Base-by-base conservation (phyloP, 2,113 vertebrate genomes). In the Corythornis cristatus region DNA sequence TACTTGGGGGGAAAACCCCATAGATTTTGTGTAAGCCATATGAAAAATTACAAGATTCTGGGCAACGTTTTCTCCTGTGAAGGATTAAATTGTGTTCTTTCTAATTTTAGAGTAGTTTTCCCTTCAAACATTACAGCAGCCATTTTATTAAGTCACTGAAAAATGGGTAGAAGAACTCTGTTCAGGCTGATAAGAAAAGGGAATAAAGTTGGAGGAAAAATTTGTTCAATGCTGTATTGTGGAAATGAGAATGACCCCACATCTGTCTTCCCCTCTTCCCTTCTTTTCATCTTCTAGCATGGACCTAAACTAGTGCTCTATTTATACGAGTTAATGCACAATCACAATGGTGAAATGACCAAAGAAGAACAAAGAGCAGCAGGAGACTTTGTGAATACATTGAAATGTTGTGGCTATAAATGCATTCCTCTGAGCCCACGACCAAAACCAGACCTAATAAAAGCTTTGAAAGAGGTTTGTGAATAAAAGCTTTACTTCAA, bases 261-360 rank as follows among this genome's bases (percentile, higher is more conserved):
- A 21, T 31, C 5, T 79, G 5, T 48, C 5, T 54, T 84, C 8
- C 23, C 5, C 2, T 62, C 31, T 80, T 85, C 23, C 53, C 65
- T 93, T 68, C 61, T 60, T 50, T 74, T 86, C 33, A 22, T 95
- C 61, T 96, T 95, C 37, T 94, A 99, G 99, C 99, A 99, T 51
- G 99, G 99, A 53, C 98, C 99, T 76, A 99, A 99, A 95, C 91
- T 99, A 97, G 98, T 98, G 23, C 97, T 99, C 5, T 99, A 99
- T 92, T 98, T 99, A 56, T 98, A 98, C n/a, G 99, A 99, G 90
- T 94, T 99, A 97, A 97, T 99, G 74, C 98, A 98, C 43, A 98
- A 98, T 93, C 98, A 99, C 96, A 98, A 96, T 6, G 98, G 98
- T 74, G 95, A 97, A 78, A 96, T 99, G 93, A 98, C 97, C 76